Evolutionary conservation across 2,888 invertebrate genomes (phyloP).

Genomic region (Anthophora plumipes): DNA sequence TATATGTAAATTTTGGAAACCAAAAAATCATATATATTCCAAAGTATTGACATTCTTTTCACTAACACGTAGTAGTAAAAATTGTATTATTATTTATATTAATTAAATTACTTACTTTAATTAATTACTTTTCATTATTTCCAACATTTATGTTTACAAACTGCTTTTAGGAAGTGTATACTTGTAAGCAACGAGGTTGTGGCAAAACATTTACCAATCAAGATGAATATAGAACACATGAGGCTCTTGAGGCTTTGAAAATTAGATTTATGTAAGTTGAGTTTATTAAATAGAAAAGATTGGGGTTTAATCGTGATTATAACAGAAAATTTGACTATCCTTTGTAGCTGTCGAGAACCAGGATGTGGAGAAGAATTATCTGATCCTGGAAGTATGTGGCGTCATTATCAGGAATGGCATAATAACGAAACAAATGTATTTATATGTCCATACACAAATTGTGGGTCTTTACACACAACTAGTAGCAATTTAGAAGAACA

Average conservation of each 20-base stretch:
- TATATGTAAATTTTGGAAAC: not conserved
- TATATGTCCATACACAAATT: conserved; percentile 82
- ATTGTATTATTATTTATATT: no score
- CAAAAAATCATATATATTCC: not conserved
- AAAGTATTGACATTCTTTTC: no score
- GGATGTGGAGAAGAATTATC: conserved; percentile 83
- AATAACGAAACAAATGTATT: conserved; percentile 82
- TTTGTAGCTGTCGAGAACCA: conserved; percentile 81
- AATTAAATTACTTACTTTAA: no score
- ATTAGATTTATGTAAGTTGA: conserved; percentile 81
- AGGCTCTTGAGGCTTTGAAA: conserved; percentile 81
- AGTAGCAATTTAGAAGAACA: conserved; percentile 82
- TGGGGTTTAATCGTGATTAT: not conserved
- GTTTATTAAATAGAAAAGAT: no score
- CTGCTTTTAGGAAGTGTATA: conserved; percentile 79
- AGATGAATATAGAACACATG: conserved; percentile 82
- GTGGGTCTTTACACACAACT: conserved; percentile 79
- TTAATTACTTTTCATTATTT: not conserved
- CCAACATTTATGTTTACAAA: not conserved
- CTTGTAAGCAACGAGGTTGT: conserved; percentile 82
- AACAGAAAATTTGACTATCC: not conserved
- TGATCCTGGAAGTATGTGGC: conserved; percentile 84
- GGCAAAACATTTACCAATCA: conserved; percentile 83
- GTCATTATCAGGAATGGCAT: conserved; percentile 83
- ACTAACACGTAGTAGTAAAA: no score